Conservation (phyloP, 2,113 vertebrate species). For the Eulemur macaco region DNA sequence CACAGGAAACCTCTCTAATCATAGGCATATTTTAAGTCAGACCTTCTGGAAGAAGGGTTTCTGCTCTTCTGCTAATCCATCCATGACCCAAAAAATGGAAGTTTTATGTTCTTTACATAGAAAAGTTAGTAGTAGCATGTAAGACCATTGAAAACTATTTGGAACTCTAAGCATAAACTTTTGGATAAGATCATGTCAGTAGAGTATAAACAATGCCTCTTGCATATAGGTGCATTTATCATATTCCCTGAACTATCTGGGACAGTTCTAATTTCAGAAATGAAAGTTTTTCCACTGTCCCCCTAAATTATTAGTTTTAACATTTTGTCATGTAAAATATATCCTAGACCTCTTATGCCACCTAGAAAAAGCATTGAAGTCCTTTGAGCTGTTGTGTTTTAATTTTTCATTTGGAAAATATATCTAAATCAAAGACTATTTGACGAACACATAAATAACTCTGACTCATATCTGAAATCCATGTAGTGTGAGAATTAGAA, state of each 20-base stretch:
- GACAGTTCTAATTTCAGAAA: not conserved
- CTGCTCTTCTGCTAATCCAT: not conserved
- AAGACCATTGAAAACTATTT: not conserved
- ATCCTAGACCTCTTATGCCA: not conserved
- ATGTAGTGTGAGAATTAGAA: not conserved
- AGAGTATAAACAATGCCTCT: not conserved
- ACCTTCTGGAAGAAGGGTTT: not conserved
- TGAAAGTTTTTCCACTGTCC: not conserved
- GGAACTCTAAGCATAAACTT: not conserved
- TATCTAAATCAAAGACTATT: not conserved
- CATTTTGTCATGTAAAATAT: not conserved
- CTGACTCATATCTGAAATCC: not conserved
- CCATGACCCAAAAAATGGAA: not conserved
- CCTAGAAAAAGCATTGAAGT: not conserved
- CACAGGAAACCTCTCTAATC: not conserved
- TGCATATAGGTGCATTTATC: not conserved
- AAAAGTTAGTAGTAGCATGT: not conserved
- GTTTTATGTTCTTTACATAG: not conserved
- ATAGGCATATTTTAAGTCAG: not conserved
- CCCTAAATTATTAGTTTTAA: not conserved
- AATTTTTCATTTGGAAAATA: constrained; percentile 37
- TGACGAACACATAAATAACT: not conserved
- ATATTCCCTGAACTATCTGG: not conserved
- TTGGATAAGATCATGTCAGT: not conserved
- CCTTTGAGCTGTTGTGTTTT: not conserved